Percentiles rank a stretch among this genome's conserved stretches.
Evolutionary conservation across 2,113 vertebrate genomes (phyloP).

Genomic region (Limnothrissa miodon): DNA sequence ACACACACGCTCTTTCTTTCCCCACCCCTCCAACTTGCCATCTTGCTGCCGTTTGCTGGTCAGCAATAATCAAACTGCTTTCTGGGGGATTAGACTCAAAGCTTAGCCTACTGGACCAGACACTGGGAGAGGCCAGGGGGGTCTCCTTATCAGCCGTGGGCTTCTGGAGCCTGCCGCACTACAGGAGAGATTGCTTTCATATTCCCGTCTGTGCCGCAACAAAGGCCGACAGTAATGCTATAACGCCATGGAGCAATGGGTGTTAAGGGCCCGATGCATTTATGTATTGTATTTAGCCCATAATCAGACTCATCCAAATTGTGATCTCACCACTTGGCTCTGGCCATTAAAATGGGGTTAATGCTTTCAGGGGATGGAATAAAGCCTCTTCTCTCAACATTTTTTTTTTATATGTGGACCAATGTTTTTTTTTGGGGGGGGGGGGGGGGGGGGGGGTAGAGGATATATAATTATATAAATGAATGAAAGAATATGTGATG

Average conservation of each 20-base stretch:
- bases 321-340: constrained; percentile 86
- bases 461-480: neutral
- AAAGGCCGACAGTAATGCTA: constrained; percentile 98
- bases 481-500: constrained; percentile 11
- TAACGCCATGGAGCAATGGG: constrained; percentile 93
- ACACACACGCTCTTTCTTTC: constrained; percentile 54
- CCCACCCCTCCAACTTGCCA: constrained; percentile 57
- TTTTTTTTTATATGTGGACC: constrained; percentile 73
- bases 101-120: constrained; percentile 99
- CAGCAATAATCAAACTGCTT: constrained; percentile 99
- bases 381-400: constrained; percentile 59
- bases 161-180: constrained; percentile 95
- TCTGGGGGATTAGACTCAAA: constrained; percentile 99
- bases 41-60: constrained; percentile 95
- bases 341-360: constrained; percentile 90
- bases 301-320: constrained; percentile 92
- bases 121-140: constrained; percentile 86
- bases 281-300: constrained; percentile 92
- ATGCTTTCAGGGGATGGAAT: constrained; percentile 79
- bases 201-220: constrained; percentile 87
- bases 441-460: constrained; percentile 15
- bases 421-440: constrained; percentile 40
- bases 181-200: constrained; percentile 97
- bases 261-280: constrained; percentile 88
- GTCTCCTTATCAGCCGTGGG: constrained; percentile 95